phyloP scores from a whole-genome alignment of 2,888 invertebrate species.

The Chelonus formosanus region DNA sequence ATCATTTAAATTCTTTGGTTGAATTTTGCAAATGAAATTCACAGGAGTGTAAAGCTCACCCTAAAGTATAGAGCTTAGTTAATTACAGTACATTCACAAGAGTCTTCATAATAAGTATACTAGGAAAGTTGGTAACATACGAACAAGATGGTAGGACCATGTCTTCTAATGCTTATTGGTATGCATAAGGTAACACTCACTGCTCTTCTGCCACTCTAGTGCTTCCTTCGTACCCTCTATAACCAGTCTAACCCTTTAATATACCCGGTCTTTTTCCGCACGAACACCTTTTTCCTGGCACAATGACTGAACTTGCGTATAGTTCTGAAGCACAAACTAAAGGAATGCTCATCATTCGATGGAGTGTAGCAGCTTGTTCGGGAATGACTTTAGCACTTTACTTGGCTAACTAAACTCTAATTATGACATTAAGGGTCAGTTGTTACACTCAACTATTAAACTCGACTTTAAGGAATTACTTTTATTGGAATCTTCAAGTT shows the following conservation, averaged over 20 bases:
- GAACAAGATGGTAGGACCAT: conserved; percentile 32
- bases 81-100: too few relatives aligned
- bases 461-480: neutral
- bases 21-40: too few relatives aligned
- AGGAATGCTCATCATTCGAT: neutral
- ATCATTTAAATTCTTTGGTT: too few relatives aligned
- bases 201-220: conserved; percentile 37
- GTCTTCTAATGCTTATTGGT: conserved; percentile 48
- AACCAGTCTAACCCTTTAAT: conserved; percentile 42
- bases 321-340: neutral
- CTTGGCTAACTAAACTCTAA: conserved; percentile 8
- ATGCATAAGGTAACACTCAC: conserved; percentile 49
- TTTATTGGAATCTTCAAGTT: neutral
- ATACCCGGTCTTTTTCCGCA: conserved; percentile 22
- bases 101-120: too few relatives aligned
- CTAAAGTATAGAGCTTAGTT: too few relatives aligned
- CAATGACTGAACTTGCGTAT: neutral
- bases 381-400: neutral
- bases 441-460: neutral
- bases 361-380: neutral
- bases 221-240: conserved; percentile 29
- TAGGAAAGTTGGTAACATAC: neutral
- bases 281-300: neutral
- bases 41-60: too few relatives aligned
- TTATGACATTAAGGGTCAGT: neutral